phyloP scores from a whole-genome alignment of 2,113 vertebrate species.

The Xiphorhynchus elegans region DNA sequence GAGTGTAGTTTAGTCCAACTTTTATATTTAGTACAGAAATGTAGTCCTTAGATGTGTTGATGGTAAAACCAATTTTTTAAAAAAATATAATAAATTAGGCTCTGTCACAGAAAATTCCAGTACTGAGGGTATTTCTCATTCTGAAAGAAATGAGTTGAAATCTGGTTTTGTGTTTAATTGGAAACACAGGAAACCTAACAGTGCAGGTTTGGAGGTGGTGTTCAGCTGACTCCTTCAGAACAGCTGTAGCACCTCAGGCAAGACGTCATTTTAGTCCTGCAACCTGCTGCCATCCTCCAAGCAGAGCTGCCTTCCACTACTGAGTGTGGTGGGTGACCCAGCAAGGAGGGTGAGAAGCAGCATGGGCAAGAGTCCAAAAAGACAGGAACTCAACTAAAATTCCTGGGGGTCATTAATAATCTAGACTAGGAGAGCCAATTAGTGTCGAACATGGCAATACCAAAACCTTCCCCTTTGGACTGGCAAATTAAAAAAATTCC shows the following conservation, averaged over 20 bases:
- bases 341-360: background rate
- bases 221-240: background rate
- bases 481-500: background rate
- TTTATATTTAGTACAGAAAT: background rate
- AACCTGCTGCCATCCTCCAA: background rate
- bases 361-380: background rate
- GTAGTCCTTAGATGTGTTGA: background rate
- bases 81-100: background rate
- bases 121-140: background rate
- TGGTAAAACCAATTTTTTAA: fast-evolving
- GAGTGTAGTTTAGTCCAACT: background rate
- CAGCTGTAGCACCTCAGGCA: background rate
- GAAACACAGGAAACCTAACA: background rate
- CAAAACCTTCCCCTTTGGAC: background rate
- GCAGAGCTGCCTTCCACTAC: background rate
- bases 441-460: background rate
- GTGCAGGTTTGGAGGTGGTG: background rate
- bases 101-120: background rate
- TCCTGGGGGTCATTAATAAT: background rate
- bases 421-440: background rate
- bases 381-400: background rate
- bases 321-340: background rate
- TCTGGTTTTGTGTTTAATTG: background rate
- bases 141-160: background rate
- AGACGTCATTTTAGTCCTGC: background rate